Evolutionary conservation across 1,140 invertebrate genomes (phyloP).

Genomic region (Oppia nitens): DNA sequence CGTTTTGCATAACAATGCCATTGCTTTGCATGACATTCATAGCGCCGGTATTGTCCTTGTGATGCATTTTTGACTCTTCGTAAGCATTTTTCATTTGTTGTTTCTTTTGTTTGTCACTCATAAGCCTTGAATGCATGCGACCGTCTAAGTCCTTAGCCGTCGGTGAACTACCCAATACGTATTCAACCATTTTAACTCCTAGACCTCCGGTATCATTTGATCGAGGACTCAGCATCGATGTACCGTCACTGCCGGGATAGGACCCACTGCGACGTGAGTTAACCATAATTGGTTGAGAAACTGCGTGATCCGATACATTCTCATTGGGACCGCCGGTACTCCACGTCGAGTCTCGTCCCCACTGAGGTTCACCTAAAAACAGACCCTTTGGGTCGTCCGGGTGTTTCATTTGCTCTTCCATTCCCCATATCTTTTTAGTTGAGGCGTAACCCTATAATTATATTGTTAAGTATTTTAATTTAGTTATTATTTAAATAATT

Average conservation of each 20-base stretch:
- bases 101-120: conserved; percentile 28
- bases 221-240: conserved; percentile 44
- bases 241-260: conserved; percentile 17
- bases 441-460: conserved; percentile 32
- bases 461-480: conserved; percentile 37
- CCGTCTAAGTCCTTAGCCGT: conserved; percentile 56
- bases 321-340: conserved; percentile 37
- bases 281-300: conserved; percentile 36
- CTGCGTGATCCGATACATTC: conserved; percentile 22
- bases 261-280: conserved; percentile 28
- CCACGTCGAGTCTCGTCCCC: conserved; percentile 62
- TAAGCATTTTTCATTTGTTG: conserved; percentile 32
- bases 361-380: conserved; percentile 54
- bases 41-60: conserved; percentile 30
- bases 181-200: conserved; percentile 96
- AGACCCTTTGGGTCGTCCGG: conserved; percentile 45
- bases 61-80: conserved; percentile 27
- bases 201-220: conserved; percentile 56
- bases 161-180: conserved; percentile 71
- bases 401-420: conserved; percentile 43
- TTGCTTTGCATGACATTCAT: conserved; percentile 25
- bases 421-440: conserved; percentile 68
- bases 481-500: background rate
- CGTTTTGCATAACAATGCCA: conserved; percentile 54
- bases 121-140: conserved; percentile 43